Conservation (phyloP, 2,113 vertebrate genomes). For the Nycticebus coucang region DNA sequence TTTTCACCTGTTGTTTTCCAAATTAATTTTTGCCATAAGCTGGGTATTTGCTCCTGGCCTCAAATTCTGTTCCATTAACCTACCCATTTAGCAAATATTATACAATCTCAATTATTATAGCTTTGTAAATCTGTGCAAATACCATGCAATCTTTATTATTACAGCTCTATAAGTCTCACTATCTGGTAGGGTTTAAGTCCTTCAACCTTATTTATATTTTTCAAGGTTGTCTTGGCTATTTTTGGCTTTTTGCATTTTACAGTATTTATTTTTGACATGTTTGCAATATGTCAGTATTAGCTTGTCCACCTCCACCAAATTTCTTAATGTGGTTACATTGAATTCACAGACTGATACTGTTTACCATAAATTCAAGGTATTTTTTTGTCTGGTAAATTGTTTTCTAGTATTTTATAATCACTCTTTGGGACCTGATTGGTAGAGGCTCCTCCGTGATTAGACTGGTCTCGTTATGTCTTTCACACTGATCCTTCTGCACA, state of each 20-base stretch:
- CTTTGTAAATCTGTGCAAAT: not conserved
- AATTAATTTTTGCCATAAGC: not conserved
- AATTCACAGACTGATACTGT: not conserved
- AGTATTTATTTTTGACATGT: not conserved
- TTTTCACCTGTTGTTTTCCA: not conserved
- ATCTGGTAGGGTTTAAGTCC: not conserved
- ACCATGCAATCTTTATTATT: not conserved
- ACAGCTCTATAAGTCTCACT: not conserved
- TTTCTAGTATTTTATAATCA: slow-evolving; percentile 5
- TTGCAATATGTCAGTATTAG: not conserved
- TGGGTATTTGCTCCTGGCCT: not conserved
- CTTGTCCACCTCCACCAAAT: not conserved
- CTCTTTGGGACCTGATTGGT: not conserved
- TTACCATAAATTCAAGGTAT: not conserved
- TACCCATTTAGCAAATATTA: not conserved
- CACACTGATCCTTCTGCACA: not conserved
- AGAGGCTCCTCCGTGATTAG: not conserved
- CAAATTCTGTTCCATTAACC: not conserved
- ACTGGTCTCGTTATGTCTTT: not conserved
- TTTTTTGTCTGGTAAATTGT: not conserved
- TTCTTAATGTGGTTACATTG: not conserved
- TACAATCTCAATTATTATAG: no score
- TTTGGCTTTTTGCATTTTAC: not conserved
- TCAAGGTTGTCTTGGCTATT: not conserved
- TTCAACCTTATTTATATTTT: not conserved